Evolutionary conservation across 2,888 invertebrate species (phyloP).

Genomic region (Craniophora ligustri): DNA sequence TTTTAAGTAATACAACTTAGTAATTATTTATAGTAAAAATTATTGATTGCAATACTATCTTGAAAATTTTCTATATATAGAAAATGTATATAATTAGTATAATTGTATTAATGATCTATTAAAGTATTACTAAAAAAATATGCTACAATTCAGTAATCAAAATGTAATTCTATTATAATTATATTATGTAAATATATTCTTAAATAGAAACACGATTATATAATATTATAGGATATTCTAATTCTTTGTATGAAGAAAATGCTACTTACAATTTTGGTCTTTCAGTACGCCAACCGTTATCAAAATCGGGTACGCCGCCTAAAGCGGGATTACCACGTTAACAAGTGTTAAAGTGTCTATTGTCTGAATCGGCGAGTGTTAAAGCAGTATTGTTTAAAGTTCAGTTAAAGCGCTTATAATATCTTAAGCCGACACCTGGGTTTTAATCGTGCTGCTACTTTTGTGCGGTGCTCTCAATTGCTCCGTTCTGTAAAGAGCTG

Average conservation of each 20-base stretch:
- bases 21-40: no score
- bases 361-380: slow-evolving; percentile 66
- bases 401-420: slow-evolving; percentile 63
- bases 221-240: no score
- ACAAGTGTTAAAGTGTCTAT: slow-evolving; percentile 69
- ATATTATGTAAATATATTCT: no score
- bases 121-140: no score
- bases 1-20: no score
- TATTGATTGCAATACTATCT: no score
- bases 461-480: slow-evolving; percentile 47
- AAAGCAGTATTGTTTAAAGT: slow-evolving; percentile 70
- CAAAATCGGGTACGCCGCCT: slow-evolving; percentile 24
- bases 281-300: slow-evolving; percentile 7
- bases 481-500: slow-evolving; percentile 30
- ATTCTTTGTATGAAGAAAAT: background rate
- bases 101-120: no score
- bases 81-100: no score
- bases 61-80: no score
- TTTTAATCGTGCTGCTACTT: slow-evolving; percentile 53
- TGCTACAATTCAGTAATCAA: no score
- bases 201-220: no score
- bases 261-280: background rate
- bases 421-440: slow-evolving; percentile 62
- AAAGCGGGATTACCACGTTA: slow-evolving; percentile 70
- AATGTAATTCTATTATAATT: no score